Conservation (phyloP, 1,140 invertebrate genomes). For the Drosophila subobscura region DNA sequence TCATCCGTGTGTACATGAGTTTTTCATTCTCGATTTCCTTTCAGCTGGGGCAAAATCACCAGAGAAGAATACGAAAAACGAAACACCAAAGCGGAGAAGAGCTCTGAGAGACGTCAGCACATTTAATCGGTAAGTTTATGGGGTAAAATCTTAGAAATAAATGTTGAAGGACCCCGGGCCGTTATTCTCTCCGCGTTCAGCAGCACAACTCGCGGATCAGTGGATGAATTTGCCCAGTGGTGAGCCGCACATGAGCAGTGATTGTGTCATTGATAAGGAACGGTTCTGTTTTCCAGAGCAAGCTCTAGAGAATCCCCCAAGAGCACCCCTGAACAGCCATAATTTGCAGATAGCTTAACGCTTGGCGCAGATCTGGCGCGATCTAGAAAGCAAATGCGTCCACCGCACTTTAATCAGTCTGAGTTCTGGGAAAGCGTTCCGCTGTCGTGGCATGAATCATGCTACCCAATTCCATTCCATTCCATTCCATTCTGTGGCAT, state of each 20-base stretch:
- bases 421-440: constrained; percentile 22
- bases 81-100: background rate
- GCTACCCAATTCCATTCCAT: background rate
- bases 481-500: constrained; percentile 9
- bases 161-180: no score
- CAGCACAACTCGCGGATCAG: no score
- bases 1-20: background rate
- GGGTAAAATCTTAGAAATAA: background rate
- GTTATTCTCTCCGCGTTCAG: no score
- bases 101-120: constrained; percentile 17
- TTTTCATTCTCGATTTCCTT: constrained; percentile 15
- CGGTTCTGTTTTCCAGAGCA: no score
- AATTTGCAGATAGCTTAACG: background rate
- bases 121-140: constrained; percentile 38
- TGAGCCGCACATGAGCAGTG: no score
- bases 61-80: constrained; percentile 5
- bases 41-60: constrained; percentile 21
- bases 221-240: no score
- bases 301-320: no score
- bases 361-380: constrained; percentile 2
- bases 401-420: constrained; percentile 26
- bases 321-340: no score
- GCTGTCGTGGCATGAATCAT: constrained; percentile 30
- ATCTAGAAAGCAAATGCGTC: background rate
- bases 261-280: no score